Evolutionary conservation across 2,888 invertebrate genomes (phyloP).

Genomic region (Philopedon plagiatum): DNA sequence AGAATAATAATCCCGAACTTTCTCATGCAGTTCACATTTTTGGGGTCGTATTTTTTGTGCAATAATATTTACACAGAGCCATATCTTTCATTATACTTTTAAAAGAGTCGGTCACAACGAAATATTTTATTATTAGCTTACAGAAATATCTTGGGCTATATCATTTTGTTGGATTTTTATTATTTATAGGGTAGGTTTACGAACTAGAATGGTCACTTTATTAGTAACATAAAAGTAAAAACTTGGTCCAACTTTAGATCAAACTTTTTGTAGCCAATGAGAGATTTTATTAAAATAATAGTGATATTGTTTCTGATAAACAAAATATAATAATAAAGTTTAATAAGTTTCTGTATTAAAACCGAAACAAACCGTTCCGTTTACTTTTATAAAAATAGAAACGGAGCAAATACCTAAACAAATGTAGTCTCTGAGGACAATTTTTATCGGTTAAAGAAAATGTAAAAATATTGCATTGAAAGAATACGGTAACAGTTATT

Average conservation of each 20-base stretch:
- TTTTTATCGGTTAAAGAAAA: too few species aligned
- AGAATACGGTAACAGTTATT: too few species aligned
- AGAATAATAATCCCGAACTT: neutral
- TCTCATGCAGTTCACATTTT: neutral
- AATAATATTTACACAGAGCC: too few species aligned
- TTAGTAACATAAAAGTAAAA: neutral
- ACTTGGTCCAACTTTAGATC: neutral
- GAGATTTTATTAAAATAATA: too few species aligned
- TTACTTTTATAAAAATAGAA: too few species aligned
- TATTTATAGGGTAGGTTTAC: neutral
- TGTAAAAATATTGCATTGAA: too few species aligned
- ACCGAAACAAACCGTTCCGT: too few species aligned
- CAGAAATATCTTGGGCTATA: neutral
- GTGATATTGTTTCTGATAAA: too few species aligned
- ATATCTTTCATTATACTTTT: neutral
- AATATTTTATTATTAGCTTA: neutral
- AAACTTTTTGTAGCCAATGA: neutral
- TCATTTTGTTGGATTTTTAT: neutral
- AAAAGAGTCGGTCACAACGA: neutral
- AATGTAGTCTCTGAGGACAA: too few species aligned
- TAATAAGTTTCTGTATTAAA: too few species aligned
- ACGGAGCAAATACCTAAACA: too few species aligned
- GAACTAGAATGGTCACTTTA: neutral
- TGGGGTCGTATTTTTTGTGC: neutral
- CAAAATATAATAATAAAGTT: too few species aligned